These are phyloP conservation scores for Papilio aristodemus DNA, from an alignment of 1,140 invertebrate genomes.

Conservation along the genomic window DNA sequence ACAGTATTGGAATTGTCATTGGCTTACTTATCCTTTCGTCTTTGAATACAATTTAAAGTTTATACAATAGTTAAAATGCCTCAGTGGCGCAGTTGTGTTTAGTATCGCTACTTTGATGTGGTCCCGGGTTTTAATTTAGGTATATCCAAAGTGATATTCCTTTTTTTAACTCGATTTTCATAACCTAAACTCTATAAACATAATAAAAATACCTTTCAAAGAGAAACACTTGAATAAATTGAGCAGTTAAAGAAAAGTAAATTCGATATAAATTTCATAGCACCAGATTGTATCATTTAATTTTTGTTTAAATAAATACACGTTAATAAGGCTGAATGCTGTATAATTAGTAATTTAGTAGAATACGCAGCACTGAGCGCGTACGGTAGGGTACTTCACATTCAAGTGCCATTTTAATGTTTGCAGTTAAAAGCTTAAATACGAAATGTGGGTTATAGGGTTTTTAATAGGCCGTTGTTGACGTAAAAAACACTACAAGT, in stretches of 20 bases:
- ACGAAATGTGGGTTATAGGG: constrained; percentile 20
- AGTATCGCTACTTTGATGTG: too few relatives aligned
- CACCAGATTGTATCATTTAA: neutral
- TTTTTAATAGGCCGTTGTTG: constrained; percentile 18
- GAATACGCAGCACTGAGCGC: constrained; percentile 13
- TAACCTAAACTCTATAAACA: too few relatives aligned
- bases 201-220: too few relatives aligned
- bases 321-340: constrained; percentile 1
- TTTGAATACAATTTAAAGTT: too few relatives aligned
- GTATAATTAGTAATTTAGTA: constrained; percentile 17
- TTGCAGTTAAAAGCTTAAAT: constrained; percentile 18
- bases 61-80: too few relatives aligned
- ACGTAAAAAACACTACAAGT: constrained; percentile 16
- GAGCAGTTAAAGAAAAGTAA: neutral
- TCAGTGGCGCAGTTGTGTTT: too few relatives aligned
- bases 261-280: neutral
- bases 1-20: too few relatives aligned
- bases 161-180: too few relatives aligned
- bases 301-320: constrained; percentile 7
- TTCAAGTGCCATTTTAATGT: constrained; percentile 14
- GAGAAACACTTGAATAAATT: neutral
- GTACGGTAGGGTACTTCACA: neutral
- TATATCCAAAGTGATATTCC: too few relatives aligned
- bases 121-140: too few relatives aligned
- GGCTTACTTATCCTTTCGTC: too few relatives aligned